Conservation (phyloP, 2,888 invertebrate genomes). For the Andrena praecox region DNA sequence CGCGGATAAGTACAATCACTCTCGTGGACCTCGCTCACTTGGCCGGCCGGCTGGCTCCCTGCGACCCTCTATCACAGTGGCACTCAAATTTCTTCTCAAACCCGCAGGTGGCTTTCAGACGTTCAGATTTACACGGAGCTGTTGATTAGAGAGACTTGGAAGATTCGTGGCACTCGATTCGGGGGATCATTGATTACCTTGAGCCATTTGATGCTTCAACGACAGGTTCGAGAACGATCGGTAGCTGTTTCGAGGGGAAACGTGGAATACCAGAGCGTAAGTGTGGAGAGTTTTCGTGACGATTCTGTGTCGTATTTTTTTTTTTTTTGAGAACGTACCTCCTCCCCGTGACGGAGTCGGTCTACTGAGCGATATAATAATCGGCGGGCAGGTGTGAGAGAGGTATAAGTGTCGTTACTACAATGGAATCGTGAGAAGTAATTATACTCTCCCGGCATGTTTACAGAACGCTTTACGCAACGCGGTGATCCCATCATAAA, state of each 20-base stretch:
- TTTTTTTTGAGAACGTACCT: neutral
- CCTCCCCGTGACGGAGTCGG: neutral
- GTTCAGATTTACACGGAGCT: neutral
- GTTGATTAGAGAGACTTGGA: neutral
- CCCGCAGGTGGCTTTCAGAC: too few species aligned
- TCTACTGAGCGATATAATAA: slow-evolving; percentile 18
- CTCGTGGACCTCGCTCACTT: slow-evolving; percentile 69
- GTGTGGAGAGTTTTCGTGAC: too few species aligned
- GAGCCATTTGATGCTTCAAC: too few species aligned
- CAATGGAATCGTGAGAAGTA: slow-evolving; percentile 56
- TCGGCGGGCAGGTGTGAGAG: slow-evolving; percentile 39
- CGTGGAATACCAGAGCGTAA: too few species aligned
- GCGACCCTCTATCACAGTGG: slow-evolving; percentile 71
- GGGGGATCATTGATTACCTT: too few species aligned
- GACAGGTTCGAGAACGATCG: too few species aligned
- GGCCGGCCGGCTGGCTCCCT: slow-evolving; percentile 36
- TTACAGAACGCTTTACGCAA: slow-evolving; percentile 49
- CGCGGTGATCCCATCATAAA: slow-evolving; percentile 53
- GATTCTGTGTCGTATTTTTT: neutral
- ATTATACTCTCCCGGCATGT: slow-evolving; percentile 33
- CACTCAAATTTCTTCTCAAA: slow-evolving; percentile 66
- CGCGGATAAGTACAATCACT: slow-evolving; percentile 74
- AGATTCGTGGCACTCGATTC: neutral
- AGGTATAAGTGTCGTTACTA: slow-evolving; percentile 43
- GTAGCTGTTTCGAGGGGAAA: too few species aligned